These are phyloP conservation scores for Ardeotis arabs DNA, from an alignment of 2,113 vertebrate species.

Conservation along the genomic window DNA sequence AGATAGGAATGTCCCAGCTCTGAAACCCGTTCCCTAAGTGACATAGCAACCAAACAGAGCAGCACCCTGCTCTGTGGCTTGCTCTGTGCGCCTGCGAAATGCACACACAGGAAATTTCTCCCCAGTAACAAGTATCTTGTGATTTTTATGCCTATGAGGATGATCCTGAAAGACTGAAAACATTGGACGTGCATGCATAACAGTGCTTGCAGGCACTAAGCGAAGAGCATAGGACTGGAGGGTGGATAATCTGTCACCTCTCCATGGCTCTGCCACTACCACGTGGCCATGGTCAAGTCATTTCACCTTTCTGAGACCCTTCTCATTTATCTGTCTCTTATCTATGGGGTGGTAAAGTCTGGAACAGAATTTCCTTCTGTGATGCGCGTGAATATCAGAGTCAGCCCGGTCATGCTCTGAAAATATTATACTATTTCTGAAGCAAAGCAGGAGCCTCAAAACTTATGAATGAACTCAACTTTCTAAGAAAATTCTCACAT, in stretches of 20 bases:
- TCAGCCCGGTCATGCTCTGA: background rate
- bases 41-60: background rate
- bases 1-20: background rate
- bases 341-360: background rate
- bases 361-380: background rate
- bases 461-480: background rate
- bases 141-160: background rate
- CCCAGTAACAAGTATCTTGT: background rate
- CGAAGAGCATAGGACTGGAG: background rate
- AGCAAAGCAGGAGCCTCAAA: background rate
- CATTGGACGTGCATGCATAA: fast-evolving
- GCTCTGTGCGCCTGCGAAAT: background rate
- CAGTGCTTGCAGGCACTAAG: background rate
- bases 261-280: fast-evolving
- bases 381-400: background rate
- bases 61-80: background rate
- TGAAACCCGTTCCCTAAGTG: background rate
- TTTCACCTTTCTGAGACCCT: background rate
- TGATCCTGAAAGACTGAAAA: background rate
- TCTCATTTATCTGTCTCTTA: background rate
- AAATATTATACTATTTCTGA: background rate
- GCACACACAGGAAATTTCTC: background rate
- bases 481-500: too few species aligned
- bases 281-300: background rate
- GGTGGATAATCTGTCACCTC: background rate